Base-by-base conservation (phyloP, 2,797 vertebrate genomes). In the Synaphobranchus kaupii region DNA sequence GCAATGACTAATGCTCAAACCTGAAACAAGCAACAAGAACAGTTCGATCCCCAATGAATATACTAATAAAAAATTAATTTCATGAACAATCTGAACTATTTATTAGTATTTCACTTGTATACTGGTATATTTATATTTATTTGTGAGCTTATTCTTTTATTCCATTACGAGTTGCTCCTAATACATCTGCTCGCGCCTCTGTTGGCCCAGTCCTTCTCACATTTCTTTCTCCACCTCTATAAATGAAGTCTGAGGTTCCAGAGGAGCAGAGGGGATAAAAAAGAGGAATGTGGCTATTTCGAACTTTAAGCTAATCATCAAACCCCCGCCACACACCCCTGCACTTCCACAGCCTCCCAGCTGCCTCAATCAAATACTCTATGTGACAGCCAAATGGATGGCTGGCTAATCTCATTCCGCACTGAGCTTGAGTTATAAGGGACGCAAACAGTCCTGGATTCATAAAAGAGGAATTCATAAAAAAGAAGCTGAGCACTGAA, bases 391-490 rank as follows among this genome's bases (percentile, higher is more conserved):
- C 15, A 83, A 83, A 76, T 34, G 15, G 22, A n/a, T 80, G 63
- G 84, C 44, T 48, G 66, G 6, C 52, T 86, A 63, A 83, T 83
- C 86, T 87, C 34, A 89, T 84, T 83, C 83, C 17, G 20, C 68
- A 84, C 6, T 56, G 39, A 44, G 80, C 68, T 83, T 68, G 73
- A 66, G 84, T 84, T 58, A 28, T 13, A 84, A 83, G 22, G 81
- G 87, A 84, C 6, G 22, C 22, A 56, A 84, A 83, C 84, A 63
- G 87, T 81, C 58, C 82, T 34, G 56, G 15, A 86, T 81, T 85
- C 66, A 87, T 89, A 85, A 86, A 73, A 34, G 20, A 20, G 68
- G 54, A 22, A 86, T 81, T 85, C 81, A 88, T 89, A 78, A 86
- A 68, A 48, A 50, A 78, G 84, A 81, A 85, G 39, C 39, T 25